Percentiles rank a stretch among this genome's conserved stretches.
Evolutionary conservation across 1,140 invertebrate species (phyloP).

Genomic region (Heliconius hewitsoni): DNA sequence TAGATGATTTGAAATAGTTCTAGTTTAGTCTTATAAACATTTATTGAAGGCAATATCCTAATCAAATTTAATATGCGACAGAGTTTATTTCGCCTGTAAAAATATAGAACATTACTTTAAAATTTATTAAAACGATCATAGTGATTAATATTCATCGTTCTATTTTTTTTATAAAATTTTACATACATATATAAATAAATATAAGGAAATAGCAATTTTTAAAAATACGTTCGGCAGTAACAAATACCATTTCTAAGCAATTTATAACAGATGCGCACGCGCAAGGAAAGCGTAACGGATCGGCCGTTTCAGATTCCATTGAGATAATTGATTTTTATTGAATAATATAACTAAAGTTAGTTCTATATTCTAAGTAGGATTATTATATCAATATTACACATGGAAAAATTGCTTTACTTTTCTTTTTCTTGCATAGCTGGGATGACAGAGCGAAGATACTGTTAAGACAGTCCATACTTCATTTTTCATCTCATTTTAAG

Average conservation of each 20-base stretch:
- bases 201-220: not conserved
- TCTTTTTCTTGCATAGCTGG: not conserved
- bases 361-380: not conserved
- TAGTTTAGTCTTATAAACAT: too few relatives aligned
- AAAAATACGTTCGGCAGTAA: not conserved
- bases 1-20: too few relatives aligned
- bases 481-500: too few relatives aligned
- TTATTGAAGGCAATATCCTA: too few relatives aligned
- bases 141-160: too few relatives aligned
- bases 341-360: not conserved
- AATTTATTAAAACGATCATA: too few relatives aligned
- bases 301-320: constrained; percentile 11
- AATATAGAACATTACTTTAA: too few relatives aligned
- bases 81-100: too few relatives aligned
- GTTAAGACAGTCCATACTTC: not conserved
- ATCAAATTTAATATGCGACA: too few relatives aligned
- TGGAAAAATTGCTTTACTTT: not conserved
- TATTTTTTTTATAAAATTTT: too few relatives aligned
- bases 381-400: not conserved
- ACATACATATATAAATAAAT: too few relatives aligned
- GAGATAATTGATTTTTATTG: constrained; percentile 11
- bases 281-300: constrained; percentile 40
- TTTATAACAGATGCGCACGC: constrained; percentile 23
- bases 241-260: not conserved
- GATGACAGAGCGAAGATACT: not conserved